These are phyloP conservation scores for Macrobrachium rosenbergii DNA, from an alignment of 1,140 invertebrate species.

Conservation along the genomic window DNA sequence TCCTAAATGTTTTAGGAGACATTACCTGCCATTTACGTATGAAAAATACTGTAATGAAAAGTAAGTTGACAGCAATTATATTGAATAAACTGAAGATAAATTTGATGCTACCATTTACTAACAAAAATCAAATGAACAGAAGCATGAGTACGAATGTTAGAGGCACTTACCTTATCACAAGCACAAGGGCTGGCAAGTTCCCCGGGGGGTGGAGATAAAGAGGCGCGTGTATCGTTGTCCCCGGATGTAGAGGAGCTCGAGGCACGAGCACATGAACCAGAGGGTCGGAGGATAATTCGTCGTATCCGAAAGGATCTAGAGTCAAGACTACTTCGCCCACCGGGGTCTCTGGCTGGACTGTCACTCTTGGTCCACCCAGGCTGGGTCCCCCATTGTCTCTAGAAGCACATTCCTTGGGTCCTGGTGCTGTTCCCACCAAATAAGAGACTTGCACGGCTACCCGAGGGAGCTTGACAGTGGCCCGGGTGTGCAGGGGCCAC, in stretches of 20 bases:
- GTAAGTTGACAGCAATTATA: background rate
- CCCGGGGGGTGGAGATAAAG: conserved; percentile 65
- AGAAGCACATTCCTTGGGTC: conserved; percentile 52
- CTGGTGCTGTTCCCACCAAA: conserved; percentile 62
- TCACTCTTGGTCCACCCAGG: conserved; percentile 60
- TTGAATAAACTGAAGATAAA: background rate
- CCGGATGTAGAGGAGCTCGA: conserved; percentile 57
- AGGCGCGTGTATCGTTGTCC: conserved; percentile 57
- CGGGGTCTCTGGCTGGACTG: conserved; percentile 63
- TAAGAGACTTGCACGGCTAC: conserved; percentile 59
- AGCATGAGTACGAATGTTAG: background rate
- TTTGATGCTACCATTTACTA: background rate
- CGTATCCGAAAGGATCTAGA: conserved; percentile 54
- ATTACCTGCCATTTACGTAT: too few relatives aligned
- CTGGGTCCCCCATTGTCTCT: conserved; percentile 37
- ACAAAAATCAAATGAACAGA: background rate
- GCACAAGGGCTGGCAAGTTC: conserved; percentile 59
- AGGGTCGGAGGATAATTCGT: conserved; percentile 58
- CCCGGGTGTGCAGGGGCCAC: conserved; percentile 82
- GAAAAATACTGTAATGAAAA: too few relatives aligned
- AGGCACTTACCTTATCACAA: conserved; percentile 61
- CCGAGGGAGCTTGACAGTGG: conserved; percentile 62
- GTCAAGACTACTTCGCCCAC: conserved; percentile 60
- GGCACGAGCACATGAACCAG: conserved; percentile 63
- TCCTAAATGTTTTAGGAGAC: too few relatives aligned